Evolutionary conservation across 2,797 vertebrate genomes (phyloP).

Genomic region (Argyrosomus regius): DNA sequence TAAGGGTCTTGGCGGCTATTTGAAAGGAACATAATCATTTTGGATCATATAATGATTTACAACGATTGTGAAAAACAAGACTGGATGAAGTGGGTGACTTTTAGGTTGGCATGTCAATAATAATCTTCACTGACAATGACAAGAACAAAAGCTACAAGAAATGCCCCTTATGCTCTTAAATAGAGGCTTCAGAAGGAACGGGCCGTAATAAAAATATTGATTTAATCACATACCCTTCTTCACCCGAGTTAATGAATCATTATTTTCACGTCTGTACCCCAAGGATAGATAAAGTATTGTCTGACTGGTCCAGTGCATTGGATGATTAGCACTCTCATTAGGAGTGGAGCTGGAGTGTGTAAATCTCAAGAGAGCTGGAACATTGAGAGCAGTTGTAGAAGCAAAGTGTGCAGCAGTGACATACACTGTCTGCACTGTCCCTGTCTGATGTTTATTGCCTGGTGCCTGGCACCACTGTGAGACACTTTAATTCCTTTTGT

Average conservation of each 20-base stretch:
- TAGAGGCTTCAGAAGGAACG: constrained; percentile 42
- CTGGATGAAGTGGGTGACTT: background rate
- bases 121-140: background rate
- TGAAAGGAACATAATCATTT: constrained; percentile 12
- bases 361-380: constrained; percentile 66
- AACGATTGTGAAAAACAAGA: constrained; percentile 36
- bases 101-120: constrained; percentile 25
- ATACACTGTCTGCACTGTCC: constrained; percentile 26
- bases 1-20: background rate
- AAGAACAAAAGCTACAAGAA: constrained; percentile 1
- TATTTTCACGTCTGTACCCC: constrained; percentile 64
- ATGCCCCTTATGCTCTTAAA: constrained; percentile 13
- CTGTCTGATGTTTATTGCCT: constrained; percentile 33
- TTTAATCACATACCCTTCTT: constrained; percentile 64
- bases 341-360: constrained; percentile 67
- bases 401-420: constrained; percentile 39
- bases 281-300: constrained; percentile 72
- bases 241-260: constrained; percentile 72
- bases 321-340: constrained; percentile 79
- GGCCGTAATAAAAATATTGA: constrained; percentile 65
- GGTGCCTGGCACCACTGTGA: constrained; percentile 16
- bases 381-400: constrained; percentile 52
- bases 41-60: constrained; percentile 16
- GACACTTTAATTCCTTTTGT: constrained; percentile 44
- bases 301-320: constrained; percentile 69